A percentile compares a stretch with the other conserved stretches of the same genome.
These are phyloP conservation scores for Budorcas taxicolor DNA, from an alignment of 2,113 vertebrate genomes.

Conservation along the genomic window DNA sequence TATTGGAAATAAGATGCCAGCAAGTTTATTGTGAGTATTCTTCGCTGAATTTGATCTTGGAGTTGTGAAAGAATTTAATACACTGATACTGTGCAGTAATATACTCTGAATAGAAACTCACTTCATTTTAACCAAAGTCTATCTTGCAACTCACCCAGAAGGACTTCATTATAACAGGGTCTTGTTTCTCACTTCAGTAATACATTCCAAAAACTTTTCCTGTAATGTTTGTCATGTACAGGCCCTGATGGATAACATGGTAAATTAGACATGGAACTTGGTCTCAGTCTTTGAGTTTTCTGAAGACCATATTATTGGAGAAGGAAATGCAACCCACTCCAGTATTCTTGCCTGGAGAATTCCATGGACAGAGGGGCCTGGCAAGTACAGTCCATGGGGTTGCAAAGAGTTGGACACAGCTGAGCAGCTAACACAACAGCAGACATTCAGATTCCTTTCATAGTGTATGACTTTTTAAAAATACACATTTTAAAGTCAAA, in stretches of 20 bases:
- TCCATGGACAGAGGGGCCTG: background rate
- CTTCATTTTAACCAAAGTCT: background rate
- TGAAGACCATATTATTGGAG: background rate
- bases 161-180: background rate
- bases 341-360: background rate
- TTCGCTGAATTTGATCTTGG: background rate
- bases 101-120: background rate
- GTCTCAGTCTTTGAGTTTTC: background rate
- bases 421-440: background rate
- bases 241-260: background rate
- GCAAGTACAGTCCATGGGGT: background rate
- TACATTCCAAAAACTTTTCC: background rate
- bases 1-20: background rate
- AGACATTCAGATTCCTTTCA: background rate
- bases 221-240: background rate
- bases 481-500: background rate
- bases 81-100: background rate
- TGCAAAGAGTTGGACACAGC: background rate
- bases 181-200: background rate
- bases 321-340: background rate
- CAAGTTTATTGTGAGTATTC: background rate
- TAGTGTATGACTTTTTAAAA: background rate
- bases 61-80: background rate
- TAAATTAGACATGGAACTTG: background rate
- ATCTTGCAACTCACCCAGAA: background rate